Base-by-base conservation (phyloP, 1,140 invertebrate genomes). In the Trissolcus basalis region DNA sequence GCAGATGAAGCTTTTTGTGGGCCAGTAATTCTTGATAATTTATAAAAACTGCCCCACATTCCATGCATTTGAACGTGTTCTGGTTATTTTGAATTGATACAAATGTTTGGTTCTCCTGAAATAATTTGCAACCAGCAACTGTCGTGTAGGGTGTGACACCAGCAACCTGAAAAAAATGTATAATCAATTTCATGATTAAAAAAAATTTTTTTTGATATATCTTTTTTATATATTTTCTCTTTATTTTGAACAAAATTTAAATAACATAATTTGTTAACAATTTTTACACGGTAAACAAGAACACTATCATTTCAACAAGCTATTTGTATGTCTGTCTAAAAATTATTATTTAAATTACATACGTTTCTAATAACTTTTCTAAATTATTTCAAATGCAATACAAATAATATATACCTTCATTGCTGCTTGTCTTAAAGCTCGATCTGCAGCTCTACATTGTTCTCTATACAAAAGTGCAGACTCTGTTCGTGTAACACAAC, bases 391-490 rank as follows among this genome's bases (percentile, higher is more conserved):
- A 10, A 6, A 35, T 6, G 5, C 33, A 35, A 43, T 43, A 59
- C n/a, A n/a, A n/a, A n/a, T n/a, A n/a, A n/a, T n/a, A n/a, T n/a
- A n/a, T 70, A 89, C 86, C 79, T 83, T 83, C 16, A 82, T 60
- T 10, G 85, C 83, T 2, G 87, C 87, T 78, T 89, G 86, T 51
- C 84, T 81, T 14, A 89, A 69, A 11, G 87, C 87, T 65, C 83
- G 80, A 58, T 89, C 87, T 0, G 87, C 87, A 32, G 86, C 87
- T 60, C 86, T 74, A 60, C 87, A 89, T 63, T 89, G 87, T 80
- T 89, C 87, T 55, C 87, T 78, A 58, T 87, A 89, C 11, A 89
- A 77, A 12, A 89, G 54, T 5, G 87, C 87, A n/a, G 87, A 89
- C 54, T 88, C 87, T 2, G 87, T 86, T 81, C 87, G 81, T 3